phyloP scores from a whole-genome alignment of 1,140 invertebrate genomes.

The Cheumatopsyche charites region DNA sequence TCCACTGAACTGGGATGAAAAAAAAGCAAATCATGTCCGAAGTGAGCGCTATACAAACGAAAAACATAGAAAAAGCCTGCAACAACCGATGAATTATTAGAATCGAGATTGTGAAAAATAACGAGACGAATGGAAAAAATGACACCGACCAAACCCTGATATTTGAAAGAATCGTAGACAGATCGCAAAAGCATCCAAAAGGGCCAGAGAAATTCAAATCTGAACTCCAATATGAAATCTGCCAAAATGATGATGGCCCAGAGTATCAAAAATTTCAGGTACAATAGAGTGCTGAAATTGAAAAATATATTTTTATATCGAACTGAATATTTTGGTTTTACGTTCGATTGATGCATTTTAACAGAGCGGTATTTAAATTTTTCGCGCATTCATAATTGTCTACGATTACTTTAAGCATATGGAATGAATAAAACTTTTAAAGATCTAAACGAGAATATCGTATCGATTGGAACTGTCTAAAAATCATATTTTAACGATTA shows the following conservation, averaged over 20 bases:
- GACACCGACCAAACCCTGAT: slow-evolving; percentile 93
- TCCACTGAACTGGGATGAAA: slow-evolving; percentile 97
- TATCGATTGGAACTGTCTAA: too few species aligned
- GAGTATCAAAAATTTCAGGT: slow-evolving; percentile 94
- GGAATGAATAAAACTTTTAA: too few species aligned
- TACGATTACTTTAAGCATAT: too few species aligned
- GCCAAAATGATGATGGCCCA: slow-evolving; percentile 95
- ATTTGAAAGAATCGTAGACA: slow-evolving; percentile 98
- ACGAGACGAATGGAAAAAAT: background rate
- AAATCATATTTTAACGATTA: too few species aligned
- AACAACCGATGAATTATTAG: slow-evolving; percentile 55
- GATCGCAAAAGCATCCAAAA: slow-evolving; percentile 96
- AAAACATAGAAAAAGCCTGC: slow-evolving; percentile 97
- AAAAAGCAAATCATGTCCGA: slow-evolving; percentile 99
- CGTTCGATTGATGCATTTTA: too few species aligned
- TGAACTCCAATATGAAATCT: slow-evolving; percentile 97
- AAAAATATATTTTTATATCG: too few species aligned
- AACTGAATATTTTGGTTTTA: too few species aligned
- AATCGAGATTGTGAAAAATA: background rate
- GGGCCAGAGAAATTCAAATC: slow-evolving; percentile 99
- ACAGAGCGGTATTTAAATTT: too few species aligned
- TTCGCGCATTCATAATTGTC: too few species aligned
- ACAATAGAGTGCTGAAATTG: slow-evolving; percentile 86
- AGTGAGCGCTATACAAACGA: slow-evolving; percentile 96
- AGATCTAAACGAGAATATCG: too few species aligned